Percentiles rank a stretch among this genome's conserved stretches.
phyloP scores from a whole-genome alignment of 2,113 vertebrate species.

The Chlorocebus sabaeus region DNA sequence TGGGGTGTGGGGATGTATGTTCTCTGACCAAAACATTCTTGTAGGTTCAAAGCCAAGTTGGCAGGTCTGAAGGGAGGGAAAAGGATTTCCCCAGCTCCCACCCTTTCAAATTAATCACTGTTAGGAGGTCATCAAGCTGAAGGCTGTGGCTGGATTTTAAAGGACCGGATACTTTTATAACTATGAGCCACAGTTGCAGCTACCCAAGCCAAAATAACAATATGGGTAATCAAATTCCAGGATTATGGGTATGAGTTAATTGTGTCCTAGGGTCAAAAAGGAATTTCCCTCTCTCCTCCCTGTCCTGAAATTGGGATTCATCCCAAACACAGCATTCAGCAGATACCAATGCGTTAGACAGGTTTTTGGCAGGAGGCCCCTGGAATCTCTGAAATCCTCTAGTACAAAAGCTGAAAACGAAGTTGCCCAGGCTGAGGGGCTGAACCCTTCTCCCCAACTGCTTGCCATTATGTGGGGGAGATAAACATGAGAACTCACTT shows the following conservation, averaged over 20 bases:
- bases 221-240: conserved; percentile 46
- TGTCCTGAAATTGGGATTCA: conserved; percentile 37
- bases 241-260: conserved; percentile 29
- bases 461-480: background rate
- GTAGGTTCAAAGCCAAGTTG: conserved; percentile 65
- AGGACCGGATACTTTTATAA: background rate
- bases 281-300: conserved; percentile 52
- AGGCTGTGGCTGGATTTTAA: background rate
- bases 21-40: conserved; percentile 17
- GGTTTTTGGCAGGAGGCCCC: conserved; percentile 9
- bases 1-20: conserved; percentile 39
- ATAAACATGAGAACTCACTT: background rate
- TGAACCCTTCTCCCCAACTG: background rate
- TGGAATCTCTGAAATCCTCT: background rate
- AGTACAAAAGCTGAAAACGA: background rate
- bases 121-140: conserved; percentile 46
- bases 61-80: conserved; percentile 30
- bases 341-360: conserved; percentile 11
- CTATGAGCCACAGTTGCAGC: background rate
- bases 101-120: conserved; percentile 57
- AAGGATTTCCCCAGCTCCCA: conserved; percentile 64
- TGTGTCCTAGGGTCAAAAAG: conserved; percentile 48
- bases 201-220: conserved; percentile 62
- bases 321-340: conserved; percentile 45
- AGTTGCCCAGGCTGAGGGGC: background rate